These are phyloP conservation scores for Heliconius erato DNA, from an alignment of 2,888 invertebrate species.

Conservation along the genomic window DNA sequence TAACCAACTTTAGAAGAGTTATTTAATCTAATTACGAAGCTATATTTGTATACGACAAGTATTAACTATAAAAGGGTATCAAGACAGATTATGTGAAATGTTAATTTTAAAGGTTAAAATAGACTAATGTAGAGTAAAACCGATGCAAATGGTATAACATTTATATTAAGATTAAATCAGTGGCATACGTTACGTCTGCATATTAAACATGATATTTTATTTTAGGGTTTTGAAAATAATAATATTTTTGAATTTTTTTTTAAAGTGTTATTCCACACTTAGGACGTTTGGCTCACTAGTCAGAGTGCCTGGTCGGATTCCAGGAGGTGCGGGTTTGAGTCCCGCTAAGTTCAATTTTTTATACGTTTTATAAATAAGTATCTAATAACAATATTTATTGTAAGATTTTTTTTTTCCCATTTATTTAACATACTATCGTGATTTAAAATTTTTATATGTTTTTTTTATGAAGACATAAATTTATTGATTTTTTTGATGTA, in stretches of 20 bases:
- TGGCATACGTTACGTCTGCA: slow-evolving; percentile 31
- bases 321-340: no score
- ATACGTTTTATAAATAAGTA: no score
- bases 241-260: no score
- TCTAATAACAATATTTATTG: no score
- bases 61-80: slow-evolving; percentile 42
- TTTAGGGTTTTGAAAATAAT: slow-evolving; percentile 16
- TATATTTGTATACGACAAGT: slow-evolving; percentile 14
- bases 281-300: no score
- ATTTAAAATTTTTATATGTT: no score
- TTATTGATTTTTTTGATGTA: neutral
- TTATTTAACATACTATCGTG: no score
- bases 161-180: slow-evolving; percentile 36
- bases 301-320: no score
- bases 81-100: slow-evolving; percentile 39
- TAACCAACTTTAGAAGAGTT: neutral
- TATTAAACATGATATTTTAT: slow-evolving; percentile 17
- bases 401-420: no score
- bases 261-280: no score
- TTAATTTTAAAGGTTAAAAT: slow-evolving; percentile 44
- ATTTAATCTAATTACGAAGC: slow-evolving; percentile 12
- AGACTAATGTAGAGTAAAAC: slow-evolving; percentile 41
- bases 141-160: slow-evolving; percentile 22
- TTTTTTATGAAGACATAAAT: neutral
- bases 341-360: no score